Evolutionary conservation across 2,113 vertebrate genomes (phyloP), one percentile per base, ranked within the genome.

Genomic region (Eolophus roseicapilla): DNA sequence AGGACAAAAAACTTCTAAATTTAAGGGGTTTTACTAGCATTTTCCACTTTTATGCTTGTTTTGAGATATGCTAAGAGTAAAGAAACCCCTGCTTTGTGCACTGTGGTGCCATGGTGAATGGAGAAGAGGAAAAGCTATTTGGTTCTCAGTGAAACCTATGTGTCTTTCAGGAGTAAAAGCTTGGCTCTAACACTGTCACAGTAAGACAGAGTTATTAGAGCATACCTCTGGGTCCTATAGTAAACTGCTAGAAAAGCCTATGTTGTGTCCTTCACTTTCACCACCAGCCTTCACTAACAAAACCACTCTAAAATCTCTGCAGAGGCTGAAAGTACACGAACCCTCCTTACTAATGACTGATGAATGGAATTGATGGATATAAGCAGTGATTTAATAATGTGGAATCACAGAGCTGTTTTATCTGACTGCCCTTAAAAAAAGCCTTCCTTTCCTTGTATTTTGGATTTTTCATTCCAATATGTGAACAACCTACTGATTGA

Each of bases 391-490:
- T 96, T 91, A 68, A 88, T 82, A 84, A 76, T 52, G 60, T 35
- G 43, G 88, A 92, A 43, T 55, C 50, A 77, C 84, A 84, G 88
- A 33, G 90, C 68, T 95, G 65, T 60, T 90, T 92, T 46, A 52
- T 88, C 63, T 86, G 88, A 85, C 65, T 89, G 88, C 85, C 83
- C 89, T 95, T 78, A 89, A 85, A 57, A 89, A 94, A 94, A 92
- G 67, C 73, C 44, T 94, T 95, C 86, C 69, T 94, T 67, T 88
- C 63, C 50, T 82, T 70, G 37, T 49, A 78, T 95, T 95, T 93
- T 33, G 93, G 71, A 79, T 86, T 91, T 83, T 69, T 44, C 67
- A 64, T 82, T 86, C 85, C 79, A 92, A 87, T 59, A 76, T 59
- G 64, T 70, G 75, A 77, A 76, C 91, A 94, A 87, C 74, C 46